These are phyloP conservation scores for Rhabdomys pumilio DNA, from an alignment of 2,797 vertebrate species.

Conservation along the genomic window DNA sequence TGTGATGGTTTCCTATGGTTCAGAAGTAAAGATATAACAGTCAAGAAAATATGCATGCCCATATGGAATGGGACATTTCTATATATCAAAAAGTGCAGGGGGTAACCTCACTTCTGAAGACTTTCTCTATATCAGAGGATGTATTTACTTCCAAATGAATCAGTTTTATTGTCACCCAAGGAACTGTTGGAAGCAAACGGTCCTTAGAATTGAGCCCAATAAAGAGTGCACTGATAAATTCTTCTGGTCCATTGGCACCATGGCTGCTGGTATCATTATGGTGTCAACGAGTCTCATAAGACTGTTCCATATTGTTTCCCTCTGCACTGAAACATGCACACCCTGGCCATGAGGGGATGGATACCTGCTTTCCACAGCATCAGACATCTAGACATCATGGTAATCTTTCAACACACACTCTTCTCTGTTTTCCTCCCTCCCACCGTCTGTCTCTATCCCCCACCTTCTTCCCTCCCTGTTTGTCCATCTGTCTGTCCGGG, in stretches of 20 bases:
- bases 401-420: not conserved
- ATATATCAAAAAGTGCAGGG: constrained; percentile 64
- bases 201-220: constrained; percentile 60
- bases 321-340: not conserved
- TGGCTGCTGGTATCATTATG: not conserved
- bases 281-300: constrained; percentile 40
- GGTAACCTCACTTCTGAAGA: constrained; percentile 21
- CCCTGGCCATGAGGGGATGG: not conserved
- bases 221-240: constrained; percentile 58
- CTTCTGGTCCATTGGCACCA: constrained; percentile 13
- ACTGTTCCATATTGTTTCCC: not conserved
- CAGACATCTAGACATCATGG: not conserved
- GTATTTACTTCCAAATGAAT: constrained; percentile 74
- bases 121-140: constrained; percentile 60
- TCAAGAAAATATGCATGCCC: constrained; percentile 9
- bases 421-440: not conserved
- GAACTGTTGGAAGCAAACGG: constrained; percentile 61
- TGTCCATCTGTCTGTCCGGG: not conserved
- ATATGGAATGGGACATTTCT: constrained; percentile 21
- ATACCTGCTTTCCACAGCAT: not conserved
- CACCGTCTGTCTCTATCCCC: no score
- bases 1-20: constrained; percentile 14
- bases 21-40: not conserved
- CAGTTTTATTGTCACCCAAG: constrained; percentile 78
- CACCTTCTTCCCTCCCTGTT: not conserved